Conservation (phyloP, 2,113 vertebrate genomes). For the Aphelocoma coerulescens region DNA sequence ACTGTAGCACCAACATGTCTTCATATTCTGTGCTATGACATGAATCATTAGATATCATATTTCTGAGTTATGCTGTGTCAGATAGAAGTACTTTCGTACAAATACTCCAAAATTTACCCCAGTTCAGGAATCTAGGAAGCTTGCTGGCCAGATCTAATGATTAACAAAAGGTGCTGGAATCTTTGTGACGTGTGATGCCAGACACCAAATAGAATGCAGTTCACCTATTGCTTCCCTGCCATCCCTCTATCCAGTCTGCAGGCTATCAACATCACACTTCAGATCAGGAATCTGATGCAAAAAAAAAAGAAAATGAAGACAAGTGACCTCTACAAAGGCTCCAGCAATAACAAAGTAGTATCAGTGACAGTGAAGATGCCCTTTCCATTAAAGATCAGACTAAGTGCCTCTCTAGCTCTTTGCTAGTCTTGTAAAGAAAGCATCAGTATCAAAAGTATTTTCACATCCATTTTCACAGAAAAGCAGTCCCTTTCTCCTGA, state of each 20-base stretch:
- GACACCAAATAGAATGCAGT: background rate
- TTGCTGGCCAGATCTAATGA: background rate
- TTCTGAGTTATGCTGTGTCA: background rate
- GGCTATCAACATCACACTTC: background rate
- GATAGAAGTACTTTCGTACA: background rate
- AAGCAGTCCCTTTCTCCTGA: background rate
- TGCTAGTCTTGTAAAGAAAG: background rate
- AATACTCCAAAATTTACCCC: background rate
- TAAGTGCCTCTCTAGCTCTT: background rate
- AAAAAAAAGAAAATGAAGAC: background rate
- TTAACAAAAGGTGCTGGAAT: background rate
- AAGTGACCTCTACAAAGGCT: background rate
- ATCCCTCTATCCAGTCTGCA: background rate
- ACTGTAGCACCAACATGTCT: background rate
- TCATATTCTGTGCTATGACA: background rate
- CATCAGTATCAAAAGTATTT: background rate
- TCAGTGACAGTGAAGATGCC: background rate
- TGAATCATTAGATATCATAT: background rate
- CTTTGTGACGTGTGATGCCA: background rate
- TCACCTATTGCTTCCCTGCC: background rate
- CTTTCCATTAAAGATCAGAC: background rate
- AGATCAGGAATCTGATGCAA: background rate
- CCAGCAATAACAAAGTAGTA: background rate
- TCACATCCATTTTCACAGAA: background rate
- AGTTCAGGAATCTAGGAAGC: background rate